Evolutionary conservation across 2,888 invertebrate genomes (phyloP).

Genomic region (Gerris lacustris): DNA sequence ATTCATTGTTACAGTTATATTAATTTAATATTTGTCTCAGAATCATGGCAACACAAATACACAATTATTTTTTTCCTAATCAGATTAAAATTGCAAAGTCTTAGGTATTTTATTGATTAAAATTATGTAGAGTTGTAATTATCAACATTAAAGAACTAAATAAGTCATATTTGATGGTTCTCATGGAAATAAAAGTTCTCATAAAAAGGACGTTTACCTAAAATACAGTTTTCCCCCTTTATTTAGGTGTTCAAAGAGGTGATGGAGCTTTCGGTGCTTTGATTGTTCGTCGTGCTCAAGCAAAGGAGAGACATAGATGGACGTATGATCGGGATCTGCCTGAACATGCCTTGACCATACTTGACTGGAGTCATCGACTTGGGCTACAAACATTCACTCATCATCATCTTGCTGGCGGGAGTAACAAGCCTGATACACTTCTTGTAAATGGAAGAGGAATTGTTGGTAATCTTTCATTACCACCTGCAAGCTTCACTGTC

Average conservation of each 20-base stretch:
- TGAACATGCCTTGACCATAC: constrained; percentile 60
- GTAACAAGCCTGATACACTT: constrained; percentile 69
- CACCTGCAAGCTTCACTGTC: constrained; percentile 51
- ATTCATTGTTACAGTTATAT: too few species aligned
- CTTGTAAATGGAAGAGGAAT: constrained; percentile 69
- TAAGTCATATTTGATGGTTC: too few species aligned
- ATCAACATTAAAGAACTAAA: too few species aligned
- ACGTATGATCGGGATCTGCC: constrained; percentile 68
- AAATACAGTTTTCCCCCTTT: too few species aligned
- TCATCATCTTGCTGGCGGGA: constrained; percentile 72
- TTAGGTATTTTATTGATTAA: too few species aligned
- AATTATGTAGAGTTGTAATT: too few species aligned
- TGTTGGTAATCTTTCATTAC: constrained; percentile 40
- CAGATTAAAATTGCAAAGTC: too few species aligned
- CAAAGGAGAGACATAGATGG: constrained; percentile 44
- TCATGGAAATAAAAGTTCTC: too few species aligned
- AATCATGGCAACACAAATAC: too few species aligned
- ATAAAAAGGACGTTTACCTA: too few species aligned
- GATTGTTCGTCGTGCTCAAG: constrained; percentile 55
- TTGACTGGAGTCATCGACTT: constrained; percentile 69
- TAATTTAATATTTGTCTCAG: too few species aligned
- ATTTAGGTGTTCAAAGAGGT: constrained; percentile 63
- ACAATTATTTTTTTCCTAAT: too few species aligned
- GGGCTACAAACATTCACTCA: constrained; percentile 62
- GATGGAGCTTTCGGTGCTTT: constrained; percentile 73